A percentile compares a stretch with the other conserved stretches of the same genome.
Evolutionary conservation across 2,888 invertebrate species (phyloP).

Genomic region (Thecocarcelia acutangulata): DNA sequence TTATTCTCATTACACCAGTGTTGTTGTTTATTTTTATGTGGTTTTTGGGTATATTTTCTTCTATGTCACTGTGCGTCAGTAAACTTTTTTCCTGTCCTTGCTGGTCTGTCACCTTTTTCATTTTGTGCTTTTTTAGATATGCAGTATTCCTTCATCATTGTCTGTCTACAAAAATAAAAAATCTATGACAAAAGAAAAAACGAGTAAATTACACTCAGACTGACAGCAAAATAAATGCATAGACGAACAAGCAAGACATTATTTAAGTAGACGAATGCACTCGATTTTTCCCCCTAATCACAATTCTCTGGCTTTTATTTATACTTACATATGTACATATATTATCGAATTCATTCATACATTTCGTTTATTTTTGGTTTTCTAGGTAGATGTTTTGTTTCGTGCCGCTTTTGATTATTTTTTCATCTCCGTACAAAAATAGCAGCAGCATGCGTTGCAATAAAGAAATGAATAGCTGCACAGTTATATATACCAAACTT

Average conservation of each 20-base stretch:
- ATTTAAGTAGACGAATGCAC: constrained; percentile 21
- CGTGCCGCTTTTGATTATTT: no score
- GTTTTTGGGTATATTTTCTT: background rate
- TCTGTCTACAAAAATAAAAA: constrained; percentile 15
- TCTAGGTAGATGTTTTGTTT: no score
- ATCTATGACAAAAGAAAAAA: constrained; percentile 5
- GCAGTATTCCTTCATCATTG: constrained; percentile 2
- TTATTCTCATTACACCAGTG: no score
- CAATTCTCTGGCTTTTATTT: background rate
- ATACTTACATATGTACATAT: no score
- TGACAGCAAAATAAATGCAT: constrained; percentile 31
- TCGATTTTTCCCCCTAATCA: constrained; percentile 5
- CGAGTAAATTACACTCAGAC: constrained; percentile 19
- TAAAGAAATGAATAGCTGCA: no score
- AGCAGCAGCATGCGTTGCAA: no score
- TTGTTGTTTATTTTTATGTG: background rate
- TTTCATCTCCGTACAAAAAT: no score
- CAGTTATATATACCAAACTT: no score
- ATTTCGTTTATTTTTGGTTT: no score
- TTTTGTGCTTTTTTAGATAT: constrained; percentile 8
- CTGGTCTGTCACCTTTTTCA: constrained; percentile 46
- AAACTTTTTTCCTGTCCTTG: constrained; percentile 50
- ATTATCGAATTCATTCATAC: no score
- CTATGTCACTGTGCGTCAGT: background rate
- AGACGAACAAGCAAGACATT: constrained; percentile 5